Conservation (phyloP, 2,797 vertebrate species). For the Chromis chromis region DNA sequence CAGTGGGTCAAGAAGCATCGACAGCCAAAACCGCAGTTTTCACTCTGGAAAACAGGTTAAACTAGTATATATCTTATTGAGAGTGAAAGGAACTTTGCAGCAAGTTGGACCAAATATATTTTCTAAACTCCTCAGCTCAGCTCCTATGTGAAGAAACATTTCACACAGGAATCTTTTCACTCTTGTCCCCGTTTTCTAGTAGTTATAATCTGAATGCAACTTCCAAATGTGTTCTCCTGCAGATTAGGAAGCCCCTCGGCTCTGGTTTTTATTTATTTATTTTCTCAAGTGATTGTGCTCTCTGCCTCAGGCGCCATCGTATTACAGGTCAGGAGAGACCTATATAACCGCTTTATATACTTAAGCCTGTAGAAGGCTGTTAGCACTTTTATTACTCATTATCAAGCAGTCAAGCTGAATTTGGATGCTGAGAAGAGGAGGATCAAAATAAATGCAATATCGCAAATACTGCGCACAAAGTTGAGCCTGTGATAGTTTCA, state of each 20-base stretch:
- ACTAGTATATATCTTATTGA: neutral
- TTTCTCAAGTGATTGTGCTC: constrained; percentile 70
- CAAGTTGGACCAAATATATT: neutral
- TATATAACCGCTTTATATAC: constrained; percentile 66
- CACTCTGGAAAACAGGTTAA: neutral
- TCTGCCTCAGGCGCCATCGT: constrained; percentile 69
- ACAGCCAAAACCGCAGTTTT: neutral
- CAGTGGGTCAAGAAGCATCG: neutral
- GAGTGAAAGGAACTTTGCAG: neutral
- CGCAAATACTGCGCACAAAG: neutral
- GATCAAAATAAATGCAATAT: constrained; percentile 25
- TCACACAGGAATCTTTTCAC: neutral
- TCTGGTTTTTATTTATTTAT: constrained; percentile 45
- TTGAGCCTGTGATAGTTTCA: constrained; percentile 7
- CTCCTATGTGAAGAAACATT: neutral
- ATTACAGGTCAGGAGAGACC: constrained; percentile 73
- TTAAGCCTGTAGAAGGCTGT: constrained; percentile 60
- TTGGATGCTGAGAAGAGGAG: constrained; percentile 26
- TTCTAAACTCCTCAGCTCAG: neutral
- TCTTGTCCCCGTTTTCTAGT: neutral
- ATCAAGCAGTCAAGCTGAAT: constrained; percentile 46
- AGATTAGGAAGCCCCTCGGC: constrained; percentile 39
- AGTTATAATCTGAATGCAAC: constrained; percentile 23
- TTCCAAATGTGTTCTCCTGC: constrained; percentile 35
- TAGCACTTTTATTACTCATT: constrained; percentile 69